Percentiles rank a stretch among this genome's conserved stretches.
Conservation (phyloP, 2,113 vertebrate species). For the Chloropsis cyanopogon region DNA sequence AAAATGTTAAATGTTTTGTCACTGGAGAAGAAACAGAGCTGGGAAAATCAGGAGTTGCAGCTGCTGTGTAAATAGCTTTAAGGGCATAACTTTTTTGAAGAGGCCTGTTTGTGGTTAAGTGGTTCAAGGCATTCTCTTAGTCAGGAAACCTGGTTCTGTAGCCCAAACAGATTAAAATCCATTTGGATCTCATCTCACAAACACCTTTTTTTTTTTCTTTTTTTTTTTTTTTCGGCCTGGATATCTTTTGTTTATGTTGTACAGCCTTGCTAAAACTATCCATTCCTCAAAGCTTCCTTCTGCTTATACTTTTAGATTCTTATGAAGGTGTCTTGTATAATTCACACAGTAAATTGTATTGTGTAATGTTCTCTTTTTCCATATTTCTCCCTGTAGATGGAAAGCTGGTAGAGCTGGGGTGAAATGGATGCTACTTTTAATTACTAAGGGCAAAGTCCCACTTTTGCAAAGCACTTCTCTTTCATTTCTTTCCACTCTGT, state of each 20-base stretch:
- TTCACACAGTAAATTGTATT: neutral
- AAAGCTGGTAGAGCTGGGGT: neutral
- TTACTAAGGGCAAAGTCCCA: neutral
- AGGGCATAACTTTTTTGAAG: neutral
- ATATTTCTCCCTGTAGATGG: neutral
- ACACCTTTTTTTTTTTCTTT: rapidly evolving
- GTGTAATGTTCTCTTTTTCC: neutral
- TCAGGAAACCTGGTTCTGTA: neutral
- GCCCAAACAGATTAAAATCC: neutral
- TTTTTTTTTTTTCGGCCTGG: rapidly evolving
- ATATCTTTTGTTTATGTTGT: neutral
- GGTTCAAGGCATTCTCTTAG: neutral
- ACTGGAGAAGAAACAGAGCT: neutral
- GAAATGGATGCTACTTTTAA: neutral
- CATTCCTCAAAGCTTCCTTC: neutral
- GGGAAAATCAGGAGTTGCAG: neutral
- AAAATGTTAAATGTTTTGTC: neutral
- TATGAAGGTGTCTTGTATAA: neutral
- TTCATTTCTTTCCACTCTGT: neutral
- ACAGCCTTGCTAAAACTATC: neutral
- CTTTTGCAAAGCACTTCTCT: neutral
- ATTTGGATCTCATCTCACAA: neutral
- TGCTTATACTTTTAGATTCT: neutral
- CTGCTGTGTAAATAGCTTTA: conserved; percentile 2
- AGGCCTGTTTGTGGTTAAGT: neutral